Percentiles rank a stretch among this genome's conserved stretches.
Conservation (phyloP, 2,797 vertebrate genomes). For the Glyptemys insculpta region DNA sequence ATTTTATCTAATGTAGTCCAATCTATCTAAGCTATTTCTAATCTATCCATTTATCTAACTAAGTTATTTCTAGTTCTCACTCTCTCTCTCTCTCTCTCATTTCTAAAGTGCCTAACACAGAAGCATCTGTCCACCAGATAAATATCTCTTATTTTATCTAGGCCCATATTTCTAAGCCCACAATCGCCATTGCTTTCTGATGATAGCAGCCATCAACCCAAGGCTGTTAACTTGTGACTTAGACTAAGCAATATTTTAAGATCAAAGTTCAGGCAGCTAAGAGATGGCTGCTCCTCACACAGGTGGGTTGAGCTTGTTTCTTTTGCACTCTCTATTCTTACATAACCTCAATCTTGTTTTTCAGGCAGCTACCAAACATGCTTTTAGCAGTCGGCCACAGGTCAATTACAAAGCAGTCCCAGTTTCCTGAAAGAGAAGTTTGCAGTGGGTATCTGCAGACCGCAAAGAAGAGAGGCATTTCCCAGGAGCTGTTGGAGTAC, state of each 20-base stretch:
- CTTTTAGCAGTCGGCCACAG: neutral
- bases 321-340: neutral
- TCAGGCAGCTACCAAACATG: neutral
- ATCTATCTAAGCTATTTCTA: neutral
- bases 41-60: neutral
- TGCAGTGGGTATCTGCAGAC: neutral
- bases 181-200: too few species aligned
- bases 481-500: slow-evolving; percentile 25
- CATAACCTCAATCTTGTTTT: neutral
- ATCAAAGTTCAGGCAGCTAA: neutral
- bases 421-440: neutral
- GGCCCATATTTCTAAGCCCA: neutral
- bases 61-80: neutral
- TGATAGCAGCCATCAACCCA: neutral
- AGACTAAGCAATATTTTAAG: neutral
- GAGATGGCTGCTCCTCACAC: neutral
- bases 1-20: neutral
- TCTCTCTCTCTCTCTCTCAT: neutral
- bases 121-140: too few species aligned
- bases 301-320: neutral
- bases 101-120: too few species aligned
- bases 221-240: neutral
- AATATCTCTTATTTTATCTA: neutral
- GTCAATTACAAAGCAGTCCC: neutral
- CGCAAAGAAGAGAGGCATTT: slow-evolving; percentile 38